phyloP scores from a whole-genome alignment of 2,797 vertebrate genomes.

The Jordanella pulchra region DNA sequence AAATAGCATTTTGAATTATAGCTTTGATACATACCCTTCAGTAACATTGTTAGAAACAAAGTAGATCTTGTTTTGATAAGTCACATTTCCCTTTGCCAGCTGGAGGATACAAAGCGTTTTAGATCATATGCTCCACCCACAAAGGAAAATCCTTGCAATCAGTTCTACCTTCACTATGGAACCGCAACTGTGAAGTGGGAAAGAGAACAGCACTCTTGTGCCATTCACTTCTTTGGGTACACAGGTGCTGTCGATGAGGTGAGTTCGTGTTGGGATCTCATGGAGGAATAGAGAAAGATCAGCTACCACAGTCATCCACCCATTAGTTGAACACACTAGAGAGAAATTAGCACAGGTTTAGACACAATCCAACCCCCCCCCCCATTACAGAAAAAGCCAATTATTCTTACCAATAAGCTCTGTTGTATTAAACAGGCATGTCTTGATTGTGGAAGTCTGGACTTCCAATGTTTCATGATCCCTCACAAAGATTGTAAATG shows the following conservation, averaged over 20 bases:
- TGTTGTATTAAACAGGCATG: conserved; percentile 69
- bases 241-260: conserved; percentile 72
- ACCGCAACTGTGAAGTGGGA: conserved; percentile 78
- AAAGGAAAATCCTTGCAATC: no score
- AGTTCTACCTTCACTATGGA: conserved; percentile 65
- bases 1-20: neutral
- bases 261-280: conserved; percentile 60
- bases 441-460: conserved; percentile 56
- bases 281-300: conserved; percentile 61
- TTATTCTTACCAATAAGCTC: conserved; percentile 76
- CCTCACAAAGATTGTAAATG: conserved; percentile 74
- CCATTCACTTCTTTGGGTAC: conserved; percentile 69
- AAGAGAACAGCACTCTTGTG: conserved; percentile 77
- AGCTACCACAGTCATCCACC: conserved; percentile 73
- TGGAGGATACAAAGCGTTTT: conserved; percentile 10
- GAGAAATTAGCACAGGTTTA: neutral
- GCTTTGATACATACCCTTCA: conserved; percentile 63
- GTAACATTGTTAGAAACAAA: conserved; percentile 54
- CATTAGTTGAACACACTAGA: conserved; percentile 79
- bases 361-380: neutral
- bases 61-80: conserved; percentile 83
- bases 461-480: conserved; percentile 63
- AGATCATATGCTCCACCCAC: no score
- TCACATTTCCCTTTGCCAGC: conserved; percentile 71
- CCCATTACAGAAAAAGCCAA: no score